A percentile compares a stretch with the other conserved stretches of the same genome.
Evolutionary conservation across 2,797 vertebrate species (phyloP).

Genomic region (Neomorphus geoffroyi): DNA sequence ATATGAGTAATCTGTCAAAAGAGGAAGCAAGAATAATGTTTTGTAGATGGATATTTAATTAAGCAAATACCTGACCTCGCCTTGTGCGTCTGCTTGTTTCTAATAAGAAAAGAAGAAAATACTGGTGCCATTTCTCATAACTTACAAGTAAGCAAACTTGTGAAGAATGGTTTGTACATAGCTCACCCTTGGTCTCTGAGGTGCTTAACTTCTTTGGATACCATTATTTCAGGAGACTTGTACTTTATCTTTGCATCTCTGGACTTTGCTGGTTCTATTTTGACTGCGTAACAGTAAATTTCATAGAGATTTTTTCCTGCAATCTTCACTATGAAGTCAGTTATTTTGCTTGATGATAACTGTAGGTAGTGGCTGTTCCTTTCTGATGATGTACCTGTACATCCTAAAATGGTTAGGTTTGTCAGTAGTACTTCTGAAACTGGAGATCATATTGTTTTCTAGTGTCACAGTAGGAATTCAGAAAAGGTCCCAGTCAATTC

Average conservation of each 20-base stretch:
- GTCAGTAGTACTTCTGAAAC: background rate
- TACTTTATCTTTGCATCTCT: background rate
- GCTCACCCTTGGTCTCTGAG: background rate
- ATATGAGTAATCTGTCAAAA: background rate
- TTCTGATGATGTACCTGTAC: background rate
- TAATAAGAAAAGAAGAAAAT: background rate
- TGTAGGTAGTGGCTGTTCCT: background rate
- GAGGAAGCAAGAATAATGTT: background rate
- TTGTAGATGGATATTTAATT: background rate
- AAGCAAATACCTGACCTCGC: background rate
- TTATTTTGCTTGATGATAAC: background rate
- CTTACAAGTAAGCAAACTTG: background rate
- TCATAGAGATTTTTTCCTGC: background rate
- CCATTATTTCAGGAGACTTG: background rate
- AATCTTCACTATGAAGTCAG: background rate
- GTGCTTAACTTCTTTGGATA: background rate
- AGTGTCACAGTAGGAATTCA: background rate
- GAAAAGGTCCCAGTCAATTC: background rate
- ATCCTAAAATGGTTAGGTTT: background rate
- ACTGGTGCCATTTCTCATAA: too few relatives aligned
- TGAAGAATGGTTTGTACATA: background rate
- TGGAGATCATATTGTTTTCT: background rate
- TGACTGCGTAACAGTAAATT: background rate
- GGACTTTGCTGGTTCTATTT: background rate
- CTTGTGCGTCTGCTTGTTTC: background rate